A percentile compares a stretch with the other conserved stretches of the same genome.
phyloP scores from a whole-genome alignment of 1,140 invertebrate species.

The Zelostemma sp. region DNA sequence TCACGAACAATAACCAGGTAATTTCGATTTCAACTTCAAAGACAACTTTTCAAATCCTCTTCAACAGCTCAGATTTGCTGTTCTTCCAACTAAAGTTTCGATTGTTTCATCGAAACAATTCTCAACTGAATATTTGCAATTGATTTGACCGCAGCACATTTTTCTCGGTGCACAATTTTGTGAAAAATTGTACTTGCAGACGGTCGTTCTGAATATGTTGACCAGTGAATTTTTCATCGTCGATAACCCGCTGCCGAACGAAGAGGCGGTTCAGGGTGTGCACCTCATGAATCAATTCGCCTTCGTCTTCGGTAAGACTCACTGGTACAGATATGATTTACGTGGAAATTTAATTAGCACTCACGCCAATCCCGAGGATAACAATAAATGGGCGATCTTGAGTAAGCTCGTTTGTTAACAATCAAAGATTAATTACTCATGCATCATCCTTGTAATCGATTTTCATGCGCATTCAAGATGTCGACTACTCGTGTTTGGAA shows the following conservation, averaged over 20 bases:
- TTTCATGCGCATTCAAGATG: too few species aligned
- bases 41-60: too few species aligned
- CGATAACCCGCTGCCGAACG: conserved; percentile 84
- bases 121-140: conserved; percentile 7
- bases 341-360: conserved; percentile 78
- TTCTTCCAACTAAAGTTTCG: too few species aligned
- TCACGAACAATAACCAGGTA: conserved; percentile 95
- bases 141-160: too few species aligned
- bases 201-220: conserved; percentile 88
- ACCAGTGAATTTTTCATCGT: conserved; percentile 90
- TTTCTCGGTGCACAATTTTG: too few species aligned
- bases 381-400: conserved; percentile 78
- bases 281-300: conserved; percentile 82
- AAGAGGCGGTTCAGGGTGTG: conserved; percentile 78
- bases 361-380: conserved; percentile 73
- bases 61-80: too few species aligned
- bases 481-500: conserved; percentile 81
- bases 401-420: conserved; percentile 66
- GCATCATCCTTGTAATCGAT: too few species aligned
- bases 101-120: too few species aligned
- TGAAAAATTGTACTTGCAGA: too few species aligned
- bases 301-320: conserved; percentile 74
- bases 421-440: too few species aligned
- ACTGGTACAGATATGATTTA: conserved; percentile 83
- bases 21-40: conserved; percentile 11